A percentile compares a stretch with the other conserved stretches of the same genome.
These are phyloP conservation scores for Cynaeus angustus DNA, from an alignment of 2,888 invertebrate species.

Conservation along the genomic window DNA sequence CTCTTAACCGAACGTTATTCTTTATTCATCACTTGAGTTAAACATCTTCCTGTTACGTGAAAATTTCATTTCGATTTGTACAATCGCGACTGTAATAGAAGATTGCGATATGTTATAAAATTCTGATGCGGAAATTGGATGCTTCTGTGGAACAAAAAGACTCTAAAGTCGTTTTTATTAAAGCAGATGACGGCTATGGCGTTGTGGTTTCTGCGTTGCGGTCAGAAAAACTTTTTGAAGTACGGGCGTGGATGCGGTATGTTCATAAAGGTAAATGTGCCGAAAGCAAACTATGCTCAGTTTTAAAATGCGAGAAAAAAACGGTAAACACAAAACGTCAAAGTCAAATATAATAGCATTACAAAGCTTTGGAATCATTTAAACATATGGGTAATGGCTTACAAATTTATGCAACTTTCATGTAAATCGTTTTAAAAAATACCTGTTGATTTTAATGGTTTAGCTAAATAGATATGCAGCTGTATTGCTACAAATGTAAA, in stretches of 20 bases:
- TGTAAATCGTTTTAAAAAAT: too few species aligned
- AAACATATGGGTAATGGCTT: too few species aligned
- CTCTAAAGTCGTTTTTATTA: constrained; percentile 27
- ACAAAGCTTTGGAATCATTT: too few species aligned
- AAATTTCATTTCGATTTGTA: constrained; percentile 27
- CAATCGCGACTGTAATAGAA: too few species aligned
- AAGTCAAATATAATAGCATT: too few species aligned
- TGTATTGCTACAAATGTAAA: too few species aligned
- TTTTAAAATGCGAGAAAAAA: too few species aligned
- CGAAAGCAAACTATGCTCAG: neutral
- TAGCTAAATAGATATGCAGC: too few species aligned
- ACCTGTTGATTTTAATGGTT: too few species aligned
- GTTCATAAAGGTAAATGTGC: constrained; percentile 8
- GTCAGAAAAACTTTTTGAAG: constrained; percentile 21
- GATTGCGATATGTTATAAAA: constrained; percentile 18
- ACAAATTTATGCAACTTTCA: too few species aligned
- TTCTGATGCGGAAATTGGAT: constrained; percentile 7
- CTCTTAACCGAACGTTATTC: constrained; percentile 34
- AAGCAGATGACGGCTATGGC: constrained; percentile 4
- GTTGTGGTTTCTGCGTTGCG: constrained; percentile 11
- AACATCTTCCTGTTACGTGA: constrained; percentile 32
- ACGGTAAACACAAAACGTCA: too few species aligned
- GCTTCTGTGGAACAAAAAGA: constrained; percentile 3
- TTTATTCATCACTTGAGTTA: constrained; percentile 44
- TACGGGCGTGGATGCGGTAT: neutral